These are phyloP conservation scores for Phymastichus coffea DNA, from an alignment of 1,140 invertebrate genomes.

Conservation along the genomic window DNA sequence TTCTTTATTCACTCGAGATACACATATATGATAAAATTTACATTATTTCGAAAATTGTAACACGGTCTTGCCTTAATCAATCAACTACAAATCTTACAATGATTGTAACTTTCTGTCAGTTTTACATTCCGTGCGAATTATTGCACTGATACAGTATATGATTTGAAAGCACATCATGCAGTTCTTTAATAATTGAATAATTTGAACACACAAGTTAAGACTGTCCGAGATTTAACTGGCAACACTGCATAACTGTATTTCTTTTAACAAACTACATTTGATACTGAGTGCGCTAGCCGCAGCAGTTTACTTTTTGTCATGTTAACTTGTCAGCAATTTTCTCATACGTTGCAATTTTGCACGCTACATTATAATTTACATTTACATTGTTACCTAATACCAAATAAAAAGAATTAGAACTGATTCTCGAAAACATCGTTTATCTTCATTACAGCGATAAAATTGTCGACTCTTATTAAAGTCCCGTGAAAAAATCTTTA, in stretches of 20 bases:
- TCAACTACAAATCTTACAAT: background rate
- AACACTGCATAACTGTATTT: too few relatives aligned
- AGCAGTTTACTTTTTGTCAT: background rate
- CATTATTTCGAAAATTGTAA: constrained; percentile 9
- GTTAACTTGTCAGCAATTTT: too few relatives aligned
- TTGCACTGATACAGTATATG: background rate
- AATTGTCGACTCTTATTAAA: constrained; percentile 5
- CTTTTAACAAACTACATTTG: constrained; percentile 18
- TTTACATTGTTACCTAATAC: background rate
- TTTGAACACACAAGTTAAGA: constrained; percentile 4
- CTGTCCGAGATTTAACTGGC: too few relatives aligned
- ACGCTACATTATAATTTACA: background rate
- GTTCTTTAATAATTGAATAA: constrained; percentile 9
- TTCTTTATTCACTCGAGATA: constrained; percentile 9
- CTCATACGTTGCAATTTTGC: too few relatives aligned
- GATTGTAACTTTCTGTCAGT: constrained; percentile 1
- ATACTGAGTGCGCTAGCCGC: constrained; percentile 4
- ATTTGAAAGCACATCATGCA: constrained; percentile 16
- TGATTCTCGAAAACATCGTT: constrained; percentile 6
- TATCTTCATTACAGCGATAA: constrained; percentile 13
- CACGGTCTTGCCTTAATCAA: constrained; percentile 7
- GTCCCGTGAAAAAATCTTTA: constrained; percentile 9
- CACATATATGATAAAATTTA: constrained; percentile 5
- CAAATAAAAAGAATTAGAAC: background rate
- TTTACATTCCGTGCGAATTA: constrained; percentile 7